A percentile compares a stretch with the other conserved stretches of the same genome.
These are phyloP conservation scores for Cheilosia soror DNA, from an alignment of 2,888 invertebrate genomes.

Conservation along the genomic window DNA sequence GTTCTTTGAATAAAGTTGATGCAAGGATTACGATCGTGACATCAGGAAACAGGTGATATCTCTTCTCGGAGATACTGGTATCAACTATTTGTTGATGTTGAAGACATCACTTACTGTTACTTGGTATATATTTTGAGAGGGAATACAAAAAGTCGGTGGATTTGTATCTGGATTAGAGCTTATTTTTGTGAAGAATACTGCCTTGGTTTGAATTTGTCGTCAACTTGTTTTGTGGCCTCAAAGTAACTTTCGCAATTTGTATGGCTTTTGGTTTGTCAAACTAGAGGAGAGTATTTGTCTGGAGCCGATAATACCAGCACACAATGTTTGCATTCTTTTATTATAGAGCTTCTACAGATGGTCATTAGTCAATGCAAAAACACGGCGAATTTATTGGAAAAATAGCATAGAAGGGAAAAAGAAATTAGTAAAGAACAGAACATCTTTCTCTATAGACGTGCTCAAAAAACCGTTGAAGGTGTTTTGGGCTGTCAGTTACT, in stretches of 20 bases:
- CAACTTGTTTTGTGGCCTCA: constrained; percentile 23
- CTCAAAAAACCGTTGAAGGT: too few relatives aligned
- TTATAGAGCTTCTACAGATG: too few relatives aligned
- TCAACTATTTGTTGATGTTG: constrained; percentile 20
- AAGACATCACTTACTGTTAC: constrained; percentile 29
- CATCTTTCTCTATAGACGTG: too few relatives aligned
- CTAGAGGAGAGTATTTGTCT: too few relatives aligned
- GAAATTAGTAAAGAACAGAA: too few relatives aligned
- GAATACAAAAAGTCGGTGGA: constrained; percentile 28
- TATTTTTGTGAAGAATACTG: constrained; percentile 20
- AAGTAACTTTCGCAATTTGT: constrained; percentile 23
- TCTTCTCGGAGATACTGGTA: constrained; percentile 5
- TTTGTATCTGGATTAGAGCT: constrained; percentile 53
- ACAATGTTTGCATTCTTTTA: too few relatives aligned
- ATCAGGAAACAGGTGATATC: constrained; percentile 67
- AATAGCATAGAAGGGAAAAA: too few relatives aligned
- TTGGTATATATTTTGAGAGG: neutral
- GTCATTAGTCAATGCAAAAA: too few relatives aligned
- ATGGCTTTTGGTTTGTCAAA: neutral
- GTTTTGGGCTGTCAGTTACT: too few relatives aligned
- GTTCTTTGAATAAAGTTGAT: constrained; percentile 17
- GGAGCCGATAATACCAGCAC: too few relatives aligned
- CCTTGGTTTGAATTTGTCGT: neutral
- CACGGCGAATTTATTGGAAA: too few relatives aligned
- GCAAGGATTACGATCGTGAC: constrained; percentile 52